A percentile compares a stretch with the other conserved stretches of the same genome.
Conservation (phyloP, 2,113 vertebrate species). For the Lophura nycthemera region DNA sequence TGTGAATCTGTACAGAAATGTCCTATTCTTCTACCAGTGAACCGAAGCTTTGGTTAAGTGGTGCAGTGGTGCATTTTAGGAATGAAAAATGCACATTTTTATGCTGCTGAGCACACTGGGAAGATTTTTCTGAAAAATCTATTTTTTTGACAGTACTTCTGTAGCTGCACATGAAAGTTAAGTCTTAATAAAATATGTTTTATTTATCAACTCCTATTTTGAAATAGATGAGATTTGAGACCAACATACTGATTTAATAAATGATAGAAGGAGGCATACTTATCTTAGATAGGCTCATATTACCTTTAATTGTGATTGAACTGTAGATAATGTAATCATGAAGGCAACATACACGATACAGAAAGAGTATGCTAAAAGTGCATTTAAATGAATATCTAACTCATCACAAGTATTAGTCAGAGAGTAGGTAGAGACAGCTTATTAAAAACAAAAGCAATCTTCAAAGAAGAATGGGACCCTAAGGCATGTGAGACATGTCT, state of each 20-base stretch:
- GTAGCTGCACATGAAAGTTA: neutral
- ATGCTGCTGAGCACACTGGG: neutral
- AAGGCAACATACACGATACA: neutral
- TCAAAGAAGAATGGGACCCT: neutral
- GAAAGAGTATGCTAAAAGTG: neutral
- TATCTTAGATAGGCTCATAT: neutral
- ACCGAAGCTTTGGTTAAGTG: conserved; percentile 47
- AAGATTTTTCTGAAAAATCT: neutral
- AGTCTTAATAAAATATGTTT: neutral
- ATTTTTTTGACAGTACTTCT: neutral
- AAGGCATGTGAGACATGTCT: neutral
- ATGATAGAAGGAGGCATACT: neutral
- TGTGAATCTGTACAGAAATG: conserved; percentile 67
- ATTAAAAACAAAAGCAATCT: neutral
- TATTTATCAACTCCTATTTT: neutral
- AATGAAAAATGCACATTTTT: neutral
- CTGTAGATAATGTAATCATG: neutral
- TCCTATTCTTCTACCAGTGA: conserved; percentile 55
- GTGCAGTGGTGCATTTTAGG: conserved; percentile 27
- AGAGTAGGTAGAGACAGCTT: neutral
- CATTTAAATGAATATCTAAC: neutral
- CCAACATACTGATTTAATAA: neutral
- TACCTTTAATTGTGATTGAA: neutral
- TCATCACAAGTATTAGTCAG: neutral
- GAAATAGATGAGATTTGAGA: neutral